Evolutionary conservation across 2,113 vertebrate genomes (phyloP).

Genomic region (Aepyceros melampus): DNA sequence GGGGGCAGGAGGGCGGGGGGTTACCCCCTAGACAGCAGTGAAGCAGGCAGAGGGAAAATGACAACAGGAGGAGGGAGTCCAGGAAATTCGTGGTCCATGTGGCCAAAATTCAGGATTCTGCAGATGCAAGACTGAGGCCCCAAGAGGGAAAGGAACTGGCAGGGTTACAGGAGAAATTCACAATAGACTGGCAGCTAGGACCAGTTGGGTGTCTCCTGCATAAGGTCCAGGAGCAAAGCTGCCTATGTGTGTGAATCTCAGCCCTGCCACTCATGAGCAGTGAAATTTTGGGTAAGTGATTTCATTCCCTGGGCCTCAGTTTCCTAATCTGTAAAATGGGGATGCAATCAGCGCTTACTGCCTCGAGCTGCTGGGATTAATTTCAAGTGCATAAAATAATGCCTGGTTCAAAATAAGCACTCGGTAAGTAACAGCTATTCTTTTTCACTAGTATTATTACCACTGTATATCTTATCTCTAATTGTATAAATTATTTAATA

Average conservation of each 20-base stretch:
- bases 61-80: neutral
- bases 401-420: neutral
- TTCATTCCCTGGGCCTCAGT: neutral
- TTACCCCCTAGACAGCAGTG: neutral
- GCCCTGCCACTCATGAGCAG: neutral
- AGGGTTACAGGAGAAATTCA: neutral
- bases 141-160: neutral
- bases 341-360: neutral
- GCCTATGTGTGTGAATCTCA: neutral
- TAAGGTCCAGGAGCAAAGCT: neutral
- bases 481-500: neutral
- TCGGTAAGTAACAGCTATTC: neutral
- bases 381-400: neutral
- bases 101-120: neutral
- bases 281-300: neutral
- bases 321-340: neutral
- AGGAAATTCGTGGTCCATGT: neutral
- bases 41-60: neutral
- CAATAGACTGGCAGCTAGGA: fast-evolving
- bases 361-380: neutral
- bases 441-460: neutral
- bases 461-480: neutral
- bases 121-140: neutral
- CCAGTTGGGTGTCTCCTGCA: fast-evolving
- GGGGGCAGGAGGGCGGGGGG: neutral